A percentile compares a stretch with the other conserved stretches of the same genome.
Conservation (phyloP, 2,888 invertebrate genomes). For the Agrochola circellaris region DNA sequence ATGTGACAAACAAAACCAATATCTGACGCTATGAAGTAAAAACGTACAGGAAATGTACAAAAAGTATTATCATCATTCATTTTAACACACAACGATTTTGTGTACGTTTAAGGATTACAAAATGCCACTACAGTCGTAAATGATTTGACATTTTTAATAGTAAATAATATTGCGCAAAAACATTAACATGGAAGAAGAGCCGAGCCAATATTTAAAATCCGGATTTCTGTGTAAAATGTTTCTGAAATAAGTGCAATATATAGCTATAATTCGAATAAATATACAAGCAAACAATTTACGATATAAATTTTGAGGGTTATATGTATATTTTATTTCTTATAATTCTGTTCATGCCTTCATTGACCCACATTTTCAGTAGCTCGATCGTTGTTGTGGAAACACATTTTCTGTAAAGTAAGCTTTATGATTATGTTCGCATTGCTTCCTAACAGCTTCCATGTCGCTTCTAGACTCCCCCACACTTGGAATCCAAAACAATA, state of each 20-base stretch:
- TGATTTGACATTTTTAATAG: constrained; percentile 75
- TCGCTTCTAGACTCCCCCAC: constrained; percentile 80
- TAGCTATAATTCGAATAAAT: constrained; percentile 84
- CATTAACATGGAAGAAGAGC: constrained; percentile 83
- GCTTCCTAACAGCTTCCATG: constrained; percentile 86
- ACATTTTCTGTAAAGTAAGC: constrained; percentile 73
- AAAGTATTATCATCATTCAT: constrained; percentile 67
- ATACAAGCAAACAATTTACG: constrained; percentile 66
- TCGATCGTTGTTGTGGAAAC: constrained; percentile 69
- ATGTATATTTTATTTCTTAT: constrained; percentile 50
- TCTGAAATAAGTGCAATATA: constrained; percentile 86
- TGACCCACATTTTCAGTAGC: constrained; percentile 71
- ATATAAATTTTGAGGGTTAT: constrained; percentile 53
- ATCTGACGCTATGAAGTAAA: constrained; percentile 64
- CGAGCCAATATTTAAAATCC: constrained; percentile 90
- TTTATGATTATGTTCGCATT: constrained; percentile 81
- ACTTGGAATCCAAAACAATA: constrained; percentile 79
- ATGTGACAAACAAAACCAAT: constrained; percentile 68
- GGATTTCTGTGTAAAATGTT: constrained; percentile 86
- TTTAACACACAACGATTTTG: constrained; percentile 59
- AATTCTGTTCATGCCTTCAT: constrained; percentile 54
- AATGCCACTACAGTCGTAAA: constrained; percentile 73
- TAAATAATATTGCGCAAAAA: constrained; percentile 74
- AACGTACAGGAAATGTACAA: constrained; percentile 62
- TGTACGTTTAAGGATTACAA: constrained; percentile 57